These are phyloP conservation scores for Taenioides sp. DNA, from an alignment of 2,797 vertebrate genomes.

Conservation along the genomic window DNA sequence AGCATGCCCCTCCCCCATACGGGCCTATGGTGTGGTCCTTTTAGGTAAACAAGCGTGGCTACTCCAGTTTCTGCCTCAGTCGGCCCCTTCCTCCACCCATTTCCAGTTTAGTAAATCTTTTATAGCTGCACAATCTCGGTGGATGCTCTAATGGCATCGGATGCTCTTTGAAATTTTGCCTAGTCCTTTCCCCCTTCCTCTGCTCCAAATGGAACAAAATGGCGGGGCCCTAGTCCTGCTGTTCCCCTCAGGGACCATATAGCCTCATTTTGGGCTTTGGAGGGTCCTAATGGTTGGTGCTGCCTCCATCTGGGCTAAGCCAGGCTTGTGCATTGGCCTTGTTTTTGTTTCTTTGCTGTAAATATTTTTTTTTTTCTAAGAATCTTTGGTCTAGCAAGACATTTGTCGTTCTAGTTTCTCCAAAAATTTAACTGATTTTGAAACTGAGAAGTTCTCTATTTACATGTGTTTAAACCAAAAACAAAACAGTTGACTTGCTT, in stretches of 20 bases:
- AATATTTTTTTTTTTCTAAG: conserved; percentile 61
- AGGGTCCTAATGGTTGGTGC: conserved; percentile 54
- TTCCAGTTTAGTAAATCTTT: conserved; percentile 68
- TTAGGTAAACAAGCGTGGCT: conserved; percentile 80
- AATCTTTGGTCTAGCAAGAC: conserved; percentile 59
- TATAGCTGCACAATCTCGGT: conserved; percentile 66
- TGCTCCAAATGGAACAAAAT: conserved; percentile 74
- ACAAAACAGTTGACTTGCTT: background rate
- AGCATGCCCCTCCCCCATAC: conserved; percentile 63
- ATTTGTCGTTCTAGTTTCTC: conserved; percentile 46
- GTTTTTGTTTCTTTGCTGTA: conserved; percentile 55
- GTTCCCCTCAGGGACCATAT: conserved; percentile 60
- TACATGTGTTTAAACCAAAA: background rate
- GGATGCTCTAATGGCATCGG: conserved; percentile 74
- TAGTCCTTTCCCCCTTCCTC: conserved; percentile 61
- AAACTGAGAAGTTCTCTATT: background rate
- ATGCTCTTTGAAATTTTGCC: conserved; percentile 71
- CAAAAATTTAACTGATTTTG: conserved; percentile 28
- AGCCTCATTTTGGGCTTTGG: conserved; percentile 65
- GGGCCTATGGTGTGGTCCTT: conserved; percentile 66
- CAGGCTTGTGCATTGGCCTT: conserved; percentile 46
- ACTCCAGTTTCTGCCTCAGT: conserved; percentile 46
- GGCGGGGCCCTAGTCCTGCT: conserved; percentile 65
- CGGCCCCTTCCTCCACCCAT: conserved; percentile 42
- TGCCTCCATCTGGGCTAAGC: conserved; percentile 51